Evolutionary conservation across 2,888 invertebrate genomes (phyloP).

Genomic region (Ochropleura leucogaster): DNA sequence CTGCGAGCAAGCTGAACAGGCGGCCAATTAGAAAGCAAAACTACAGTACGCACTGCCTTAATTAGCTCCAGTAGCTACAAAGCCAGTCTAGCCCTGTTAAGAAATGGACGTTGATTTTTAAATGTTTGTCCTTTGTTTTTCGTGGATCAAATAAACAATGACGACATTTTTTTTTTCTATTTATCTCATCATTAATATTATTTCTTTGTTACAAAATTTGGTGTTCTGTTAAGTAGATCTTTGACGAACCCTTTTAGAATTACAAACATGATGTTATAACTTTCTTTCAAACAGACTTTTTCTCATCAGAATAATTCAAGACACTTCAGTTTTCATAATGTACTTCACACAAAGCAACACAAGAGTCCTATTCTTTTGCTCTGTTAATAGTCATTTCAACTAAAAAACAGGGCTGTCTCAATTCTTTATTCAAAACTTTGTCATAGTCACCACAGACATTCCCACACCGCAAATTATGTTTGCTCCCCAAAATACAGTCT

Average conservation of each 20-base stretch:
- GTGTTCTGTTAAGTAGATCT: too few species aligned
- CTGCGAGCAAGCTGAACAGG: constrained; percentile 72
- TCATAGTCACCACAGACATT: background rate
- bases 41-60: constrained; percentile 67
- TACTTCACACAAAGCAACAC: background rate
- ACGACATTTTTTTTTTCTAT: background rate
- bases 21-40: constrained; percentile 78
- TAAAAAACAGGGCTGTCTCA: too few species aligned
- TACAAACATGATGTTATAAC: too few species aligned
- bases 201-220: too few species aligned
- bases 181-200: too few species aligned
- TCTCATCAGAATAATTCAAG: background rate
- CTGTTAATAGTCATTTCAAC: too few species aligned
- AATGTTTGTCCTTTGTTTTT: constrained; percentile 5
- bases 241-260: too few species aligned
- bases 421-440: constrained; percentile 24
- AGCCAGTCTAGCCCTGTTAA: constrained; percentile 40
- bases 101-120: constrained; percentile 39
- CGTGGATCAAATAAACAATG: background rate
- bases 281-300: background rate
- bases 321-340: background rate
- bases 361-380: background rate
- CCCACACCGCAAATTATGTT: constrained; percentile 41
- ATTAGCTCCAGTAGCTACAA: constrained; percentile 58
- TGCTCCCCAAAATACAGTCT: constrained; percentile 27